These are phyloP conservation scores for Eupithecia vulgata DNA, from an alignment of 2,888 invertebrate species.

Conservation along the genomic window DNA sequence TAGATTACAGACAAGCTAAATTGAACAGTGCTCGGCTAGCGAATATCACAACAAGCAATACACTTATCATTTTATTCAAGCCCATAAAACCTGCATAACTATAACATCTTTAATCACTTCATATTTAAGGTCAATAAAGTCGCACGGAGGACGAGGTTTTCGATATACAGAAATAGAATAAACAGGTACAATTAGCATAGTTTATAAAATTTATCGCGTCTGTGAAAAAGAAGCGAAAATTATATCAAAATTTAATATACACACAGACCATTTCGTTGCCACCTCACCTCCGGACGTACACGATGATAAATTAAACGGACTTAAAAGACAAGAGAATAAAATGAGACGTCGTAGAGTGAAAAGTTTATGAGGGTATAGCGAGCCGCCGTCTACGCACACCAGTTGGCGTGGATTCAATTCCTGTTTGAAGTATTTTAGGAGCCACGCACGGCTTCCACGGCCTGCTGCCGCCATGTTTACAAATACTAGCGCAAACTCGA, in stretches of 20 bases:
- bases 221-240: slow-evolving; percentile 15
- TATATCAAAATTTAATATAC: slow-evolving; percentile 38
- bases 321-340: slow-evolving; percentile 75
- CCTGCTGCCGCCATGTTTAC: slow-evolving; percentile 74
- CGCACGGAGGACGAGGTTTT: slow-evolving; percentile 19
- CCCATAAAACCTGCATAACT: slow-evolving; percentile 17
- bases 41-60: slow-evolving; percentile 35
- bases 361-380: slow-evolving; percentile 74
- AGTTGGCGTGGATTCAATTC: slow-evolving; percentile 81
- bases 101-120: slow-evolving; percentile 5
- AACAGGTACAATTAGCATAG: slow-evolving; percentile 1
- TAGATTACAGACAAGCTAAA: slow-evolving; percentile 59
- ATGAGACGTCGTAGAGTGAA: slow-evolving; percentile 76
- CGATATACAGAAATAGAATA: slow-evolving; percentile 19
- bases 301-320: slow-evolving; percentile 66
- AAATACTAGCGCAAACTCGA: slow-evolving; percentile 79
- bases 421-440: slow-evolving; percentile 81
- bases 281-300: slow-evolving; percentile 40
- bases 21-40: slow-evolving; percentile 51
- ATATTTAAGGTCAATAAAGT: slow-evolving; percentile 24
- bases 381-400: slow-evolving; percentile 80
- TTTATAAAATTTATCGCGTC: not conserved
- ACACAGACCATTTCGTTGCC: slow-evolving; percentile 53
- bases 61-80: slow-evolving; percentile 5
- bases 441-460: slow-evolving; percentile 67